Evolutionary conservation across 2,113 vertebrate species (phyloP).

Genomic region (Rhegmatorhina hoffmannsi): DNA sequence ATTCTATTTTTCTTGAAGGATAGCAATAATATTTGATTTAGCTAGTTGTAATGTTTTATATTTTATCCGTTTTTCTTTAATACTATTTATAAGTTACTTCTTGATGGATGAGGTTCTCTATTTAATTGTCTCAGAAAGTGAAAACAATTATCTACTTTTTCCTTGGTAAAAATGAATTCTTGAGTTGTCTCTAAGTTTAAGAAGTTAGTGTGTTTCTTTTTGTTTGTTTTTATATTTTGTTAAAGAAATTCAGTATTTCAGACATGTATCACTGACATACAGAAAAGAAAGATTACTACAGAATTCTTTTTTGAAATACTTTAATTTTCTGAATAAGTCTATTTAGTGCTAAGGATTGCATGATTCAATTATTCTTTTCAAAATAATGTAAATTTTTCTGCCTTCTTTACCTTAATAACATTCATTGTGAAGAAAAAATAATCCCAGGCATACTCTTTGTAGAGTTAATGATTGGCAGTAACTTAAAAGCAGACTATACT

Average conservation of each 20-base stretch:
- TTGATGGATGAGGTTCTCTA: not conserved
- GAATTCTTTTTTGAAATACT: slow-evolving; percentile 23
- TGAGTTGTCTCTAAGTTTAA: not conserved
- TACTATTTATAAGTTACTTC: slow-evolving; percentile 22
- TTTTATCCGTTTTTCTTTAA: not conserved
- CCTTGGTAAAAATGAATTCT: not conserved
- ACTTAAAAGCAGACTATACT: slow-evolving; percentile 81
- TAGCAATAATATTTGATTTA: slow-evolving; percentile 14
- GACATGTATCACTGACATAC: not conserved
- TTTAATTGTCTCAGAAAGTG: not conserved
- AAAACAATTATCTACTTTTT: not conserved
- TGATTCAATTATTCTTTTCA: slow-evolving; percentile 48
- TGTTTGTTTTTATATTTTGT: slow-evolving; percentile 33
- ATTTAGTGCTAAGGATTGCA: slow-evolving; percentile 40
- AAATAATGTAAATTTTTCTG: slow-evolving; percentile 48
- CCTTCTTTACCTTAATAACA: slow-evolving; percentile 75
- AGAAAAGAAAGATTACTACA: slow-evolving; percentile 32
- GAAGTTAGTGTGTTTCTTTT: slow-evolving; percentile 28
- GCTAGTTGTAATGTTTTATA: not conserved
- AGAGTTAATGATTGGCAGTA: slow-evolving; percentile 81
- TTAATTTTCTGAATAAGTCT: slow-evolving; percentile 37
- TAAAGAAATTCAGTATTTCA: slow-evolving; percentile 5
- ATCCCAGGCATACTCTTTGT: slow-evolving; percentile 63
- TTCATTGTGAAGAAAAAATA: slow-evolving; percentile 74
- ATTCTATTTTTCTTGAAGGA: not conserved